A percentile compares a stretch with the other conserved stretches of the same genome.
phyloP scores from a whole-genome alignment of 1,140 invertebrate species.

The Lucilia sericata region DNA sequence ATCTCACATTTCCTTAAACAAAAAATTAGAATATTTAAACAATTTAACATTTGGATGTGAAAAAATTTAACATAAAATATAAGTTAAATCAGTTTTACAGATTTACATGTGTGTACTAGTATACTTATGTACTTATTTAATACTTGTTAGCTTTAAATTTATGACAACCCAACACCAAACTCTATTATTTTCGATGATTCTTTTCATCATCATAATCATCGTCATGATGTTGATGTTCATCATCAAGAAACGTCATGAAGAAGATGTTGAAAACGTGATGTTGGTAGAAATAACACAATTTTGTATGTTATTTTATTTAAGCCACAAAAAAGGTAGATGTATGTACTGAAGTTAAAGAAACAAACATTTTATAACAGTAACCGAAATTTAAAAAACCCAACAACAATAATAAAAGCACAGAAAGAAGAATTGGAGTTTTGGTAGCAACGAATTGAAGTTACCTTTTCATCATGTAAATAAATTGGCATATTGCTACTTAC shows the following conservation, averaged over 20 bases:
- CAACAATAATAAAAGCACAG: too few relatives aligned
- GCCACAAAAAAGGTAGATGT: not conserved
- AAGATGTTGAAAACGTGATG: constrained; percentile 22
- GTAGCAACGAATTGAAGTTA: too few relatives aligned
- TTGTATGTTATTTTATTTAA: not conserved
- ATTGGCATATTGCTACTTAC: too few relatives aligned
- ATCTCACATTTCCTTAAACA: too few relatives aligned
- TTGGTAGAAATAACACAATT: constrained; percentile 11
- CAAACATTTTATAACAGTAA: not conserved
- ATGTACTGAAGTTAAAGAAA: not conserved
- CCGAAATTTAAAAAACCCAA: not conserved
- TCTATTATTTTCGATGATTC: not conserved
- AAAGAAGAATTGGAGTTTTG: too few relatives aligned
- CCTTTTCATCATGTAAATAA: too few relatives aligned
- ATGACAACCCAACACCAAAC: constrained; percentile 11
- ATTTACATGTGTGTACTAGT: not conserved
- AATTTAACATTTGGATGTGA: too few relatives aligned
- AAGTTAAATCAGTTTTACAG: too few relatives aligned
- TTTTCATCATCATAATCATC: not conserved
- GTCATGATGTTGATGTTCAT: not conserved
- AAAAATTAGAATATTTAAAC: too few relatives aligned
- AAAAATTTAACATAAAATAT: too few relatives aligned
- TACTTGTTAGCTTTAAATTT: not conserved
- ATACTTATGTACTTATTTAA: not conserved
- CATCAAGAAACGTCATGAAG: not conserved